phyloP scores from a whole-genome alignment of 2,797 vertebrate species.

The Nyctalus aviator region DNA sequence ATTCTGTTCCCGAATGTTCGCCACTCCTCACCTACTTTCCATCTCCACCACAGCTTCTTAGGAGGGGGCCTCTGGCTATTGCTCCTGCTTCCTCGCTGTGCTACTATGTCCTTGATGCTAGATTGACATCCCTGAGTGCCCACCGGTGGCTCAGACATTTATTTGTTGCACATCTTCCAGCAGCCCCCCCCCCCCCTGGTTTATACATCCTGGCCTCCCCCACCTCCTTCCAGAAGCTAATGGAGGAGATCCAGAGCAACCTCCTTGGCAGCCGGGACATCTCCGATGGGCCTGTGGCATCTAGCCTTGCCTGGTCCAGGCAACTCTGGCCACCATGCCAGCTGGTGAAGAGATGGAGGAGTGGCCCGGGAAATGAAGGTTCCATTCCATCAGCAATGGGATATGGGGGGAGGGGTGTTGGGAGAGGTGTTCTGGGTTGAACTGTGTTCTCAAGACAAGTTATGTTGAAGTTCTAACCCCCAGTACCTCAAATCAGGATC shows the following conservation, averaged over 20 bases:
- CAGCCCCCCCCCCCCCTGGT: no score
- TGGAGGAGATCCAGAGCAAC: background rate
- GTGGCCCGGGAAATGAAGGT: background rate
- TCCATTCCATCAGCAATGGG: background rate
- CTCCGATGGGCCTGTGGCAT: background rate
- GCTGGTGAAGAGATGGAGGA: background rate
- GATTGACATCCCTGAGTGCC: background rate
- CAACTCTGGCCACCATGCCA: background rate
- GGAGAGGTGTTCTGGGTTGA: background rate
- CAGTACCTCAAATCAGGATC: background rate
- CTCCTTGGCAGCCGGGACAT: background rate
- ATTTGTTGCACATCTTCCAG: background rate
- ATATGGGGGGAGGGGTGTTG: background rate
- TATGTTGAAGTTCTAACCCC: background rate
- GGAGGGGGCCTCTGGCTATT: rapidly evolving
- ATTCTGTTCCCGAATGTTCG: background rate
- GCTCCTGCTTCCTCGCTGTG: background rate
- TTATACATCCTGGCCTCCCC: background rate
- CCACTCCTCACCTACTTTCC: background rate
- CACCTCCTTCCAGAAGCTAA: background rate
- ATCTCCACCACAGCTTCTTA: background rate
- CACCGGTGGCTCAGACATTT: background rate
- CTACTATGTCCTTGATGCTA: background rate
- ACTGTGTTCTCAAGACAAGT: background rate
- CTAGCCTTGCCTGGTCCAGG: background rate